Conservation (phyloP, 2,888 invertebrate species). For the Hirtodrosophila confusa region DNA sequence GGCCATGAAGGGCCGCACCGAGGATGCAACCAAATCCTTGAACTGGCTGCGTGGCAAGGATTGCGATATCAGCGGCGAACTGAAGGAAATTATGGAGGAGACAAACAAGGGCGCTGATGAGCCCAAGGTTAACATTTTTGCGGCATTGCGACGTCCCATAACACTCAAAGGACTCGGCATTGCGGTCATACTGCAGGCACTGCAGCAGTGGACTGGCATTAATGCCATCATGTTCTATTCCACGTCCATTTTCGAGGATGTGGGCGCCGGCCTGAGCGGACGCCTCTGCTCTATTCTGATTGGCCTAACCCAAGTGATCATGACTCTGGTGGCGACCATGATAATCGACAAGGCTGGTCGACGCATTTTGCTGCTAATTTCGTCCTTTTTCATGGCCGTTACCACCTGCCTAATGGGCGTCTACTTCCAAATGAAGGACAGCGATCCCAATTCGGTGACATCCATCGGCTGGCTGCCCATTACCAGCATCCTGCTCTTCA, state of each 20-base stretch:
- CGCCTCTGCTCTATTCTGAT: slow-evolving; percentile 89
- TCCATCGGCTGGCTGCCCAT: slow-evolving; percentile 90
- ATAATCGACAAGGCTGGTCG: slow-evolving; percentile 92
- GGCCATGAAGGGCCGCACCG: slow-evolving; percentile 86
- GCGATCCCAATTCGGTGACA: slow-evolving; percentile 81
- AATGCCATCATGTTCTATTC: slow-evolving; percentile 93
- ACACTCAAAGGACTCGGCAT: slow-evolving; percentile 88
- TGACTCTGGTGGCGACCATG: slow-evolving; percentile 88
- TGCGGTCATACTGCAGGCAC: slow-evolving; percentile 91
- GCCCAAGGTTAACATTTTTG: slow-evolving; percentile 85
- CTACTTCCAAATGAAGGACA: slow-evolving; percentile 86
- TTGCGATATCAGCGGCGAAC: slow-evolving; percentile 87
- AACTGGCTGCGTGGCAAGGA: slow-evolving; percentile 88
- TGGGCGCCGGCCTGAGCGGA: slow-evolving; percentile 84
- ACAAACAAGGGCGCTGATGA: slow-evolving; percentile 51
- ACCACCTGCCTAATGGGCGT: slow-evolving; percentile 88
- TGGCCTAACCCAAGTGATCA: slow-evolving; percentile 89
- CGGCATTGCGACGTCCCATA: slow-evolving; percentile 86
- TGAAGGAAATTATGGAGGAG: slow-evolving; percentile 84
- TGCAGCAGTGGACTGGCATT: slow-evolving; percentile 93
- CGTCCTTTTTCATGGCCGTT: slow-evolving; percentile 89
- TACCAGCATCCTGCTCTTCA: slow-evolving; percentile 89
- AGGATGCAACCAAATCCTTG: slow-evolving; percentile 88
- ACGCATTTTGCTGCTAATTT: slow-evolving; percentile 89
- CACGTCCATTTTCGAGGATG: slow-evolving; percentile 88